Conservation (phyloP, 1,140 invertebrate genomes). For the Coptotermes formosanus region DNA sequence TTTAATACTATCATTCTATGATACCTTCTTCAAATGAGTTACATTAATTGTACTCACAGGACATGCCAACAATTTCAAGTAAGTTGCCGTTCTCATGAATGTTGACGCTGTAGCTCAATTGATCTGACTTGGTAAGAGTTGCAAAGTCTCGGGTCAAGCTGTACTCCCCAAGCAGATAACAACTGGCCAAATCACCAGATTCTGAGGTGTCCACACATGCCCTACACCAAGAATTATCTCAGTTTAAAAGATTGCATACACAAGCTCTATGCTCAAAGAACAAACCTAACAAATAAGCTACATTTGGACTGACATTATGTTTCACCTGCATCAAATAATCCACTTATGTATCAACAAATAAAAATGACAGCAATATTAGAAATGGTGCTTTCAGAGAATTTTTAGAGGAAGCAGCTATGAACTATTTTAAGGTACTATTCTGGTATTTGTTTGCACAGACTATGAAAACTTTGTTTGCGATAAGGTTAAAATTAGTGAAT, state of each 20-base stretch:
- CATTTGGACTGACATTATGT: neutral
- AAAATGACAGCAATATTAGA: no score
- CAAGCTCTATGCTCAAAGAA: neutral
- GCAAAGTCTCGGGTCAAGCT: conserved; percentile 76
- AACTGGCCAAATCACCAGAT: conserved; percentile 72
- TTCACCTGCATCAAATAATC: neutral
- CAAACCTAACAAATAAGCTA: no score
- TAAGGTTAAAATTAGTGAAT: no score
- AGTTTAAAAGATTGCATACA: conserved; percentile 32
- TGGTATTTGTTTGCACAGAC: no score
- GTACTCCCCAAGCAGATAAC: conserved; percentile 82
- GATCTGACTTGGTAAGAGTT: conserved; percentile 72
- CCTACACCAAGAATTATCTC: conserved; percentile 49
- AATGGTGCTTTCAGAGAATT: no score
- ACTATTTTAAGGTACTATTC: no score
- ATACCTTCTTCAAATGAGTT: neutral
- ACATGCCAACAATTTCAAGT: conserved; percentile 90
- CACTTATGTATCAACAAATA: no score
- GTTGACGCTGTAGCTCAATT: conserved; percentile 89
- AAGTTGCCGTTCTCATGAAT: conserved; percentile 90
- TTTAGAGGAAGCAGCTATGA: no score
- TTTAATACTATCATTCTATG: no score
- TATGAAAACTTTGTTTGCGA: no score
- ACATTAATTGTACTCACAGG: conserved; percentile 67
- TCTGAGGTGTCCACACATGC: conserved; percentile 87